phyloP scores from a whole-genome alignment of 2,113 vertebrate genomes.

The Ctenodactylus gundi region DNA sequence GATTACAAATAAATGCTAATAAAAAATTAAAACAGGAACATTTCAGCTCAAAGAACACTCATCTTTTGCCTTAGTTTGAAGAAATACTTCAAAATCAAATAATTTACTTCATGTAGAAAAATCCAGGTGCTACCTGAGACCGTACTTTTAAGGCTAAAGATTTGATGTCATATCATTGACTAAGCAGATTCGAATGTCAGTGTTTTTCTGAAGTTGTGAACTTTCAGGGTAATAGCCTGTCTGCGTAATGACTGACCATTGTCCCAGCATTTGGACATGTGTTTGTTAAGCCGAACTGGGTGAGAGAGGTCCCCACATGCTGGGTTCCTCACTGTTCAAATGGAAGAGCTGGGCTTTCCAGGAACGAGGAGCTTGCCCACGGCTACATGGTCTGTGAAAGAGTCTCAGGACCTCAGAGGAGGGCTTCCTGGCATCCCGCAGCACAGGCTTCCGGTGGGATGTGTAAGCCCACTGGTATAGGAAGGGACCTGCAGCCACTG shows the following conservation, averaged over 20 bases:
- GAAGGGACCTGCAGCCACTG: neutral
- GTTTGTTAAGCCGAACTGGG: neutral
- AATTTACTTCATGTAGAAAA: too few species aligned
- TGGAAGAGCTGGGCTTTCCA: neutral
- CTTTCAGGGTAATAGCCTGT: conserved; percentile 14
- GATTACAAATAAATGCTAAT: too few species aligned
- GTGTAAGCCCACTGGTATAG: neutral
- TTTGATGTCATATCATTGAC: neutral
- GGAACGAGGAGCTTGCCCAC: neutral
- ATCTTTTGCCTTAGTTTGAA: neutral
- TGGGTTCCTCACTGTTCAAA: neutral
- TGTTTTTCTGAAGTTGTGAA: neutral
- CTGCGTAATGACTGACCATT: neutral
- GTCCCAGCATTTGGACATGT: neutral
- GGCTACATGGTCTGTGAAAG: neutral
- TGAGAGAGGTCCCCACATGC: neutral
- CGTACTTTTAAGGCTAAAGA: neutral
- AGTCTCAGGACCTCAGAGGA: too few species aligned
- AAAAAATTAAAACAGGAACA: neutral
- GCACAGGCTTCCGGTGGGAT: neutral
- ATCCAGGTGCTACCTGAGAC: neutral
- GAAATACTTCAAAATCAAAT: conserved; percentile 14
- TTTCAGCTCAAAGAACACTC: neutral
- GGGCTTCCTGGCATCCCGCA: too few species aligned
- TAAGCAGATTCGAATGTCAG: neutral